Percentiles rank a stretch among this genome's conserved stretches.
These are phyloP conservation scores for Dicrostonyx torquatus DNA, from an alignment of 2,797 vertebrate genomes.

Conservation along the genomic window DNA sequence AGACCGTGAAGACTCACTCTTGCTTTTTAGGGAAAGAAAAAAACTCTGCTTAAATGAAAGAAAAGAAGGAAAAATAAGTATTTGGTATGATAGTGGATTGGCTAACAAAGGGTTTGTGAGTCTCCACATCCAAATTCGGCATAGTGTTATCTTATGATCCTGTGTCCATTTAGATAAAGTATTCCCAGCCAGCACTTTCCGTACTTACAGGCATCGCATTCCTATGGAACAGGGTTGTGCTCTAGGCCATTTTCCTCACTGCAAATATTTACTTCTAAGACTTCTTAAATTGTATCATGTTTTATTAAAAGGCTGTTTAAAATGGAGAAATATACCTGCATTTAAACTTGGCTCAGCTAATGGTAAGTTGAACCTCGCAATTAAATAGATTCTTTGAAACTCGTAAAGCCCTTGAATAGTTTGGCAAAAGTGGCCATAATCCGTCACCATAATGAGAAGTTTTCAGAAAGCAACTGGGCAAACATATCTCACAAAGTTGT, in stretches of 20 bases:
- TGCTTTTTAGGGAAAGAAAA: background rate
- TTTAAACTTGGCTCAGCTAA: background rate
- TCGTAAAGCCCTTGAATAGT: background rate
- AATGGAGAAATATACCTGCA: background rate
- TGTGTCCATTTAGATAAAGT: background rate
- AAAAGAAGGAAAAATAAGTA: background rate
- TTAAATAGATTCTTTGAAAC: background rate
- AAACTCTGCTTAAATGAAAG: background rate
- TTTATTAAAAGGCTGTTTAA: slow-evolving; percentile 5
- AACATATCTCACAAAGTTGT: background rate
- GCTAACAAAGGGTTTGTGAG: background rate
- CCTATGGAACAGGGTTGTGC: background rate
- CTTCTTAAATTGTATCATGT: background rate
- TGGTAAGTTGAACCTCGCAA: background rate
- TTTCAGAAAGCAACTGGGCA: background rate
- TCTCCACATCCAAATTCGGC: background rate
- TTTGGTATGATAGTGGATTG: background rate
- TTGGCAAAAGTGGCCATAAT: background rate
- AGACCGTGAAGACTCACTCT: background rate
- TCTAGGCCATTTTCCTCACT: background rate
- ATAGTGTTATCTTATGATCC: background rate
- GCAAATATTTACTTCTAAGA: slow-evolving; percentile 26
- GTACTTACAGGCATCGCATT: background rate
- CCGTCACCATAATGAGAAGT: background rate
- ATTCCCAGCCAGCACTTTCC: background rate